Evolutionary conservation across 2,888 invertebrate species (phyloP), one percentile per base, ranked within the genome.

Genomic region (Hydraecia micacea): DNA sequence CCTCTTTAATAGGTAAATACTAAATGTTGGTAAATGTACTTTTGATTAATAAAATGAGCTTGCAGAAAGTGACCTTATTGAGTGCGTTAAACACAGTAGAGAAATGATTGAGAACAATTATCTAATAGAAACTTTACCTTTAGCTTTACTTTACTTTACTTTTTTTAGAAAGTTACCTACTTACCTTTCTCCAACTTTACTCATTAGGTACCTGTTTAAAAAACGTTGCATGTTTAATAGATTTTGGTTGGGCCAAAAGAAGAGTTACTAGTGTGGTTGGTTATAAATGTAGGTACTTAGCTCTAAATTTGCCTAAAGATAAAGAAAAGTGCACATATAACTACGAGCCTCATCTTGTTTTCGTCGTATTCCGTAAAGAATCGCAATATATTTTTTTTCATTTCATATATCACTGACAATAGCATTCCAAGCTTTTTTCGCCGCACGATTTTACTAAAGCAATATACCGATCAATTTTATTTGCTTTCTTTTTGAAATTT

Each of bases 401-500:
- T 73, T 73, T 66, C 32, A 62, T 46, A 66, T 39, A 15, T 18
- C 2, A 80, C 63, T 21, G 28, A 81, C 79, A 84, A 83, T 73
- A 75, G 75, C 73, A 86, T 80, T 80, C 81, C 74, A 71, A 77
- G 73, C 85, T 46, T 86, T 79, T 69, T 62, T 74, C 36, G 63
- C 63, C 18, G 39, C 39, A 15, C 28, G n/a, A 42, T 81, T 86
- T 60, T 67, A 0, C 52, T 25, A 60, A 46, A 42, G 58, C 49
- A 55, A 18, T 69, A 77, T 39, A 77, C 77, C 85, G 76, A 87
- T 90, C 88, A 88, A 86, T 91, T 91, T 91, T 95, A 92, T 95
- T 95, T 93, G 93, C 91, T 89, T 92, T 93, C 92, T 91, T 90
- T 89, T 91, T 88, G 87, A 90, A 89, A 88, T 84, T 88, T 88